Base-by-base conservation (phyloP, 2,797 vertebrate species). In the Spatula clypeata region DNA sequence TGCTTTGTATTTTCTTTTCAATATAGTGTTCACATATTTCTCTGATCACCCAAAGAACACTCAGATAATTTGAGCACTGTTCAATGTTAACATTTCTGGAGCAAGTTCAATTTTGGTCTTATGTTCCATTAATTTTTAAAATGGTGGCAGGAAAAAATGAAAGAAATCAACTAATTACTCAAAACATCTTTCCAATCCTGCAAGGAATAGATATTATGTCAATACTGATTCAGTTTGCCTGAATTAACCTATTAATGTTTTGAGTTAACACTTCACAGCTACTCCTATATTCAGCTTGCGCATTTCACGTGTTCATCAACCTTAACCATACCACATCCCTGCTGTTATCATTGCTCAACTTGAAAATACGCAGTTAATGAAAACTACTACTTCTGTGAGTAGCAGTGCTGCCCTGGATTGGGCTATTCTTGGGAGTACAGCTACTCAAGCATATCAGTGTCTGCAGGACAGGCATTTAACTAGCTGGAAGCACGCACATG, bases 1-100 rank as follows among this genome's bases (percentile, higher is more conserved):
- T 32, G 36, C 62, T 90, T 76, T 36, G 34, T 6, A 23, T 94
- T 95, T 96, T 87, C 34, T 80, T 76, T 91, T 90, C 90, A 94
- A 91, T 73, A 80, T 9, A 94, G 21, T 13, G 13, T 75, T 40
- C 14, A 69, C 86, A 82, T 86, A 62, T 97, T 95, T 86, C 23
- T 79, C 36, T 42, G 7, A 62, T 90, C 17, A 61, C 3, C 3
- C 20, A 44, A 65, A 21, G 18, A 83, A 51, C 14, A 69, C 36
- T 62, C 31, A 11, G 38, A 27, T 71, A 21, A 11, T 74, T 12
- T 64, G 53, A 88, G 9, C 20, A 31, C 15, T 42, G 8, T 32
- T 76, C 42, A 76, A 3, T 31, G 10, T 20, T 32, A 31, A 57
- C 0, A 2, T 27, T 88, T 90, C 71, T 31, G 8, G 55, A 86